These are phyloP conservation scores for Melanotaenia trifasciata DNA, from an alignment of 2,797 vertebrate genomes.

Conservation along the genomic window DNA sequence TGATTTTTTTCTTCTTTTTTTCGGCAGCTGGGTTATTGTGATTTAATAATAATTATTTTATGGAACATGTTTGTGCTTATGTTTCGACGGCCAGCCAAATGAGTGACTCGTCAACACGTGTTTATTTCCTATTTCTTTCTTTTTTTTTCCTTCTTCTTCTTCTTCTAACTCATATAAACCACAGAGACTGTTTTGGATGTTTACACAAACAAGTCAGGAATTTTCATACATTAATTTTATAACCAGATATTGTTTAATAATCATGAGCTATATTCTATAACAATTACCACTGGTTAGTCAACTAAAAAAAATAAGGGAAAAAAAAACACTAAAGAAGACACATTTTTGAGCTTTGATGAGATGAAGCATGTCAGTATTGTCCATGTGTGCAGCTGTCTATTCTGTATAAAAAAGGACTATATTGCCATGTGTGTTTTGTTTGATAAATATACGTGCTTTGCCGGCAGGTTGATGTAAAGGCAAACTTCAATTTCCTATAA, in stretches of 20 bases:
- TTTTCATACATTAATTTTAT: constrained; percentile 82
- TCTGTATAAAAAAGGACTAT: constrained; percentile 83
- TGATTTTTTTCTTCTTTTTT: constrained; percentile 64
- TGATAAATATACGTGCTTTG: constrained; percentile 84
- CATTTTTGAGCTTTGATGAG: constrained; percentile 72
- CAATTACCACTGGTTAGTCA: constrained; percentile 64
- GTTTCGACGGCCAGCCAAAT: constrained; percentile 50
- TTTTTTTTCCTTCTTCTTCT: not conserved
- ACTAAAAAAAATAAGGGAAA: constrained; percentile 40
- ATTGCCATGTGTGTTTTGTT: constrained; percentile 86
- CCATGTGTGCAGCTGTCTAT: constrained; percentile 84
- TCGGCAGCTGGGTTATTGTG: constrained; percentile 77
- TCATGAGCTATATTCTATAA: constrained; percentile 70
- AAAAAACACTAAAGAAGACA: constrained; percentile 56
- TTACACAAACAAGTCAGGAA: constrained; percentile 83
- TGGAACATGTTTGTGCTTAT: constrained; percentile 61
- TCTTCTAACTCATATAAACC: constrained; percentile 60
- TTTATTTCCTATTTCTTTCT: constrained; percentile 32
- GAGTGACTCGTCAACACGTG: constrained; percentile 38
- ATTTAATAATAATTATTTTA: constrained; percentile 70
- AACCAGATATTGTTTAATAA: constrained; percentile 74
- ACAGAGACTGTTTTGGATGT: constrained; percentile 83
- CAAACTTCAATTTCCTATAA: constrained; percentile 78
- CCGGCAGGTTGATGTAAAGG: constrained; percentile 76
- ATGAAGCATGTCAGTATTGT: constrained; percentile 87